Percentiles rank a stretch among this genome's conserved stretches.
These are phyloP conservation scores for Spilosoma lubricipeda DNA, from an alignment of 2,888 invertebrate genomes.

Conservation along the genomic window DNA sequence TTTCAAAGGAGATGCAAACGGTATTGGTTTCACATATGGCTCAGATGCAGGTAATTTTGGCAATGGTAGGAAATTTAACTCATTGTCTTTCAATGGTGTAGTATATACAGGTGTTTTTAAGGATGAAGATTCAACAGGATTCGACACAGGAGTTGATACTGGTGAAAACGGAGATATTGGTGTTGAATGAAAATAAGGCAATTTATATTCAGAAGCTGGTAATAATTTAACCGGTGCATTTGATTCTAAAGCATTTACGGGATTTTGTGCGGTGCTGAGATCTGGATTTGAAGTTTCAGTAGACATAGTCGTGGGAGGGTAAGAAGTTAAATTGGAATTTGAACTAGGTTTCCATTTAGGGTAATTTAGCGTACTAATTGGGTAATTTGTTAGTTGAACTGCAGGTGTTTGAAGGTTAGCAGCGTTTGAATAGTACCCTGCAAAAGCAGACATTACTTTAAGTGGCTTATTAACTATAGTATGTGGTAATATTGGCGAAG, in stretches of 20 bases:
- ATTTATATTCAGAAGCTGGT: neutral
- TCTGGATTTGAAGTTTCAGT: neutral
- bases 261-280: neutral
- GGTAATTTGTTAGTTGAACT: neutral
- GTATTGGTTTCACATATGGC: neutral
- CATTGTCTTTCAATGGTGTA: neutral
- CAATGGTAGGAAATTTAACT: neutral
- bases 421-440: neutral
- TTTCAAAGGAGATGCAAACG: neutral
- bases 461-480: neutral
- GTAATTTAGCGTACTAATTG: neutral
- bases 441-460: neutral
- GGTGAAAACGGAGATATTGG: neutral
- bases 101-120: neutral
- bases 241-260: neutral
- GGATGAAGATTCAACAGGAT: neutral
- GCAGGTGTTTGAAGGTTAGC: neutral
- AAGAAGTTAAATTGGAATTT: neutral
- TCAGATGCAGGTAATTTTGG: neutral
- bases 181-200: neutral
- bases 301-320: neutral
- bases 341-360: neutral
- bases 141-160: neutral
- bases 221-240: neutral
- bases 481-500: neutral